Percentiles rank a stretch among this genome's conserved stretches.
These are phyloP conservation scores for Eupithecia subfuscata DNA, from an alignment of 2,888 invertebrate species.

Conservation along the genomic window DNA sequence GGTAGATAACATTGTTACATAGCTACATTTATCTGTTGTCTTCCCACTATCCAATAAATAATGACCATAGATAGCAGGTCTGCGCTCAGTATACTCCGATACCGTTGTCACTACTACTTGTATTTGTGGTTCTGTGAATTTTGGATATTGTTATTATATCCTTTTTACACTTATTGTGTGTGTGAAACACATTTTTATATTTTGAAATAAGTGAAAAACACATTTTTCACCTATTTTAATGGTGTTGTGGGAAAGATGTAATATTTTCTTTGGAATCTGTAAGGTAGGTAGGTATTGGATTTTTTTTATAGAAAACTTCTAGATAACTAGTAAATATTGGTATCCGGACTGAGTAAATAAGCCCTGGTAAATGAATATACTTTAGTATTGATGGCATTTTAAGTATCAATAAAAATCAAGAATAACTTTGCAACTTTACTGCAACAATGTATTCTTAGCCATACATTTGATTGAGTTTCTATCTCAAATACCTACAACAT, in stretches of 20 bases:
- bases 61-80: slow-evolving; percentile 40
- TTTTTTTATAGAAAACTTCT: not conserved
- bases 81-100: slow-evolving; percentile 31
- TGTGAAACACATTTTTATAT: not conserved
- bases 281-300: not conserved
- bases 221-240: too few relatives aligned
- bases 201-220: too few relatives aligned
- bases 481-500: not conserved
- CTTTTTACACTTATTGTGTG: not conserved
- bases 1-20: slow-evolving; percentile 49
- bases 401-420: not conserved
- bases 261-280: not conserved
- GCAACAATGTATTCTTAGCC: not conserved
- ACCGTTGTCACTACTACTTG: slow-evolving; percentile 14
- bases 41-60: slow-evolving; percentile 58
- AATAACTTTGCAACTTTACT: not conserved
- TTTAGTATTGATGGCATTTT: not conserved
- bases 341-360: not conserved
- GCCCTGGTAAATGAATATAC: not conserved
- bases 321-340: not conserved
- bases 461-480: not conserved
- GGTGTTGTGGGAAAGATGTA: not conserved
- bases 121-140: not conserved
- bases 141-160: not conserved
- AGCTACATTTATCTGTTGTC: slow-evolving; percentile 52